Evolutionary conservation across 2,888 invertebrate species (phyloP).

Genomic region (Phortica okadai): DNA sequence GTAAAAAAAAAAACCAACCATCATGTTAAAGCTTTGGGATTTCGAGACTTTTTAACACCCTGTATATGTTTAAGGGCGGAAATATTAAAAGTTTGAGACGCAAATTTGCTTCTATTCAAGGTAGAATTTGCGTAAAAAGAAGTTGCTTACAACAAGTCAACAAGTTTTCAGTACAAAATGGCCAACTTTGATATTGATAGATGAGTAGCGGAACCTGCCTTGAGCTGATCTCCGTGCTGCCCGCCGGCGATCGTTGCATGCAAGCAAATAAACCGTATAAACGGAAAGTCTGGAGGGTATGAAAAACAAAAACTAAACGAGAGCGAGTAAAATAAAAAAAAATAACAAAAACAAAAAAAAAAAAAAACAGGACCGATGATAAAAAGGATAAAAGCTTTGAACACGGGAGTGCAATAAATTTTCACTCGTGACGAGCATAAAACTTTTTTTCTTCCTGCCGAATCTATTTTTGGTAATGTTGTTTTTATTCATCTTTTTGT

Average conservation of each 20-base stretch:
- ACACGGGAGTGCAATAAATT: slow-evolving; percentile 73
- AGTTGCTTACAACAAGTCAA: too few relatives aligned
- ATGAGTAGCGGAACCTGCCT: too few relatives aligned
- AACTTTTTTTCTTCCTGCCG: slow-evolving; percentile 51
- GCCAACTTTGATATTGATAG: too few relatives aligned
- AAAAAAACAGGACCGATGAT: slow-evolving; percentile 47
- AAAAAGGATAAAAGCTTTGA: slow-evolving; percentile 71
- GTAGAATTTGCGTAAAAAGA: too few relatives aligned
- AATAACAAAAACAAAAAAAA: slow-evolving; percentile 17
- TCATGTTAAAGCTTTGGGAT: too few relatives aligned
- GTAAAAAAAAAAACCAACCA: too few relatives aligned
- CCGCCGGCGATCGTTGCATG: not conserved
- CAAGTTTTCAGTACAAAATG: too few relatives aligned
- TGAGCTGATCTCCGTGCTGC: not conserved
- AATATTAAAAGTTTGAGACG: too few relatives aligned
- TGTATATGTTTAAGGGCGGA: too few relatives aligned
- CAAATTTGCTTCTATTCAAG: too few relatives aligned
- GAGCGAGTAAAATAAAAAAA: not conserved
- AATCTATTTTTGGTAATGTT: not conserved
- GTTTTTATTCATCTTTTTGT: slow-evolving; percentile 1
- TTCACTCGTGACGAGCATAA: slow-evolving; percentile 73
- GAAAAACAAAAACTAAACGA: slow-evolving; percentile 26
- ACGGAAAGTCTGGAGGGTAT: not conserved
- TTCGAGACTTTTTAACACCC: too few relatives aligned
- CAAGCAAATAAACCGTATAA: too few relatives aligned